Conservation (phyloP, 1,140 invertebrate species). For the Drosophila murphyi region DNA sequence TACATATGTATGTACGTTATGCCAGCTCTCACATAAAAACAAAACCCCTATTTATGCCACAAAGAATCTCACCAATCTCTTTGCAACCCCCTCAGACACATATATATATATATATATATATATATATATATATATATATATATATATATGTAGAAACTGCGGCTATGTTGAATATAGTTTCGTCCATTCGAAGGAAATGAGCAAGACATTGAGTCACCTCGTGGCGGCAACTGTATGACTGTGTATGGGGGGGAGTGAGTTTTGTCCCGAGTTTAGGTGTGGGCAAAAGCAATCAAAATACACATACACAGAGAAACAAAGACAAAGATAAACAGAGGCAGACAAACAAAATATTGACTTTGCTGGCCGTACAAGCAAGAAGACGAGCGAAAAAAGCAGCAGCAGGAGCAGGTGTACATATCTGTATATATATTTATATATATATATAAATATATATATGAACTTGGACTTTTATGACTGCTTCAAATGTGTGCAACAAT, state of each 20-base stretch:
- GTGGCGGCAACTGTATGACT: slow-evolving; percentile 5
- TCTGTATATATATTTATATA: slow-evolving; percentile 10
- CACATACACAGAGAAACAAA: slow-evolving; percentile 60
- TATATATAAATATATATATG: background rate
- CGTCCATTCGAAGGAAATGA: slow-evolving; percentile 70
- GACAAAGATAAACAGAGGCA: slow-evolving; percentile 78
- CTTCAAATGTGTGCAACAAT: slow-evolving; percentile 69
- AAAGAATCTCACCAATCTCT: slow-evolving; percentile 35
- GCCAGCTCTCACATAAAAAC: slow-evolving; percentile 19
- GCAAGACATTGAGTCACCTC: slow-evolving; percentile 81
- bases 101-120: slow-evolving; percentile 17
- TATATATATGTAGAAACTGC: slow-evolving; percentile 34
- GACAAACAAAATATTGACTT: slow-evolving; percentile 80
- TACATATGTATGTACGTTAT: slow-evolving; percentile 1
- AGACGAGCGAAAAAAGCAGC: slow-evolving; percentile 8
- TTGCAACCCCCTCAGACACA: slow-evolving; percentile 8
- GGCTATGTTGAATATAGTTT: slow-evolving; percentile 59
- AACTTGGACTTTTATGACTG: slow-evolving; percentile 53
- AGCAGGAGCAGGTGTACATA: slow-evolving; percentile 32
- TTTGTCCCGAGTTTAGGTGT: slow-evolving; percentile 31
- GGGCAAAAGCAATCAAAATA: slow-evolving; percentile 78
- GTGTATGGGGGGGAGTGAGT: slow-evolving; percentile 7
- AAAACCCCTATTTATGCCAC: slow-evolving; percentile 29
- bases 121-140: slow-evolving; percentile 25
- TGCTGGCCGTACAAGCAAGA: slow-evolving; percentile 40